These are phyloP conservation scores for Ficedula albicollis DNA, from an alignment of 2,797 vertebrate species.

Conservation along the genomic window DNA sequence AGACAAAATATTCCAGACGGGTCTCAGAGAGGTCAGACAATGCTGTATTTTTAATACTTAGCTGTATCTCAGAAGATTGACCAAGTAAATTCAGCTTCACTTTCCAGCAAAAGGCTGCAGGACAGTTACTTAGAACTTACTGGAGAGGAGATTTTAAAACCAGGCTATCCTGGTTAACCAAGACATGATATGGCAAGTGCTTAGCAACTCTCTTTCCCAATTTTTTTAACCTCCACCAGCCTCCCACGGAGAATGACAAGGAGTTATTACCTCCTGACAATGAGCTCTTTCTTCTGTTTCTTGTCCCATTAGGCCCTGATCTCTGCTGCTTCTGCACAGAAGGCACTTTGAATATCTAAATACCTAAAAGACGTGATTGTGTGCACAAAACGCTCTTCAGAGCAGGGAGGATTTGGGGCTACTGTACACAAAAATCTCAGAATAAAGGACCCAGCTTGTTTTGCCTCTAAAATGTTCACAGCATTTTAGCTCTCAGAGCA, in stretches of 20 bases:
- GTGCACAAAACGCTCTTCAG: neutral
- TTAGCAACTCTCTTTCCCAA: conserved; percentile 29
- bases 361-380: neutral
- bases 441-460: neutral
- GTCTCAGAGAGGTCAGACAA: neutral
- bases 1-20: neutral
- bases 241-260: conserved; percentile 65
- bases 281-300: conserved; percentile 64
- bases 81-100: neutral
- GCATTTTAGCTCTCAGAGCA: neutral
- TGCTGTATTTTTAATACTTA: neutral
- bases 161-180: neutral
- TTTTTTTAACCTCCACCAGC: conserved; percentile 55
- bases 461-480: neutral
- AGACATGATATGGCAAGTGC: conserved; percentile 21
- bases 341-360: conserved; percentile 44
- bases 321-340: conserved; percentile 42
- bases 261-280: conserved; percentile 65
- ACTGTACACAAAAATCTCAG: neutral
- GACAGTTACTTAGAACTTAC: neutral
- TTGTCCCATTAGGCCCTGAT: conserved; percentile 66
- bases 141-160: neutral
- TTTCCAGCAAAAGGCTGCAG: neutral
- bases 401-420: neutral
- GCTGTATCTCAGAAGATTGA: neutral